These are phyloP conservation scores for Dryobota labecula DNA, from an alignment of 2,888 invertebrate genomes.

Conservation along the genomic window DNA sequence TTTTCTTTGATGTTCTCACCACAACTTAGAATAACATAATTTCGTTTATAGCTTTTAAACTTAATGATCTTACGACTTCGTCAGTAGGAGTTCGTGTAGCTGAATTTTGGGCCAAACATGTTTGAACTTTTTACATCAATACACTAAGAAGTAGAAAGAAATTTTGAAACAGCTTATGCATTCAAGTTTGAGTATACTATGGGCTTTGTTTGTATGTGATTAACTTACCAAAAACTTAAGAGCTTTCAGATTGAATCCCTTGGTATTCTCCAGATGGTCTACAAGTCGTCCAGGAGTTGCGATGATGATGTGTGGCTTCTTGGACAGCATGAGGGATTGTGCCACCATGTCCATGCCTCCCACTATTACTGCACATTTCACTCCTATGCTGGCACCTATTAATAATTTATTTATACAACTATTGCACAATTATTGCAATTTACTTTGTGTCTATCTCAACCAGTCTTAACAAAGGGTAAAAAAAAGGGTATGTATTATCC, in stretches of 20 bases:
- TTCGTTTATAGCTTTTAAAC: background rate
- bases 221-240: constrained; percentile 94
- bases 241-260: constrained; percentile 97
- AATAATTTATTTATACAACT: background rate
- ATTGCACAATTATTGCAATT: background rate
- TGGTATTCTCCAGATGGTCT: constrained; percentile 99
- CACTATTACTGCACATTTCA: constrained; percentile 98
- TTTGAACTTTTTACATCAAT: background rate
- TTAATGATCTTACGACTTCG: background rate
- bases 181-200: background rate
- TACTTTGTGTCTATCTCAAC: too few species aligned
- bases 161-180: background rate
- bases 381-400: constrained; percentile 94
- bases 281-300: constrained; percentile 99
- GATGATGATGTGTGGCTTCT: constrained; percentile 99
- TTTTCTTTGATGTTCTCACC: background rate
- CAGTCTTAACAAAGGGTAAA: too few species aligned
- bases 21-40: background rate
- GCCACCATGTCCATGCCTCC: constrained; percentile 99
- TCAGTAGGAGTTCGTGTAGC: background rate
- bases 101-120: background rate
- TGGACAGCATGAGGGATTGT: constrained; percentile 96
- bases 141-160: background rate
- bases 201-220: background rate
- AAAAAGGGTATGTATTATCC: too few species aligned